Base-by-base conservation (phyloP, 1,140 invertebrate genomes). In the Neuroterus valhalla region DNA sequence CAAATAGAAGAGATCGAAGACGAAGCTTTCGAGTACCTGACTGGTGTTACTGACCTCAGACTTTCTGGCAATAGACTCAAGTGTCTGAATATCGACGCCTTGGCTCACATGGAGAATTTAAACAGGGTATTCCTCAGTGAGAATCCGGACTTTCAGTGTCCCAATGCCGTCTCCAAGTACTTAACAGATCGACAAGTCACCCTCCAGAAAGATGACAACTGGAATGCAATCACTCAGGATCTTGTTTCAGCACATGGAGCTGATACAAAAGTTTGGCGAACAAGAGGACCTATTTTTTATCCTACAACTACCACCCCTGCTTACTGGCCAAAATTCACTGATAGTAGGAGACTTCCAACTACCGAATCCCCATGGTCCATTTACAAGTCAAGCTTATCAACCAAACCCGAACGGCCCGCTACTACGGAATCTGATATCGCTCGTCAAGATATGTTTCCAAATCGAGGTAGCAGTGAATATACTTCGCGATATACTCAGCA, bases 111-210 rank as follows among this genome's bases (percentile, higher is more conserved):
- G 3, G 31, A 19, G 2, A 77, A 83, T n/a, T 77, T 89, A 4
- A 84, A 83, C 38, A 70, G 87, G n/a, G 81, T 89, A 0, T 87
- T 86, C 26, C 10, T 89, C 4, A 84, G 73, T 3, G 84, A 88
- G 15, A 89, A 89, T 74, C 78, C 86, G 0, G 75, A 87, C 0
- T 89, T 89, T 48, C 84, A 85, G 19, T 89, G 88, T 55, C 88
- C 88, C 0, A 85, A 87, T 11, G 87, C 86, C 0, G 52, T 90
- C 0, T 78, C 76, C 1, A 73, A 72, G 5, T 88, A 85, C 19
- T 68, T 89, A 0, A 71, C 80, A 10, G 75, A 75, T 0, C 86
- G 77, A 1, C 66, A 79, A 0, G 70, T 90, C 5, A 46, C 19
- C 19, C 87, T 86, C 8, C 84, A 88, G 3, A 78, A 73, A 0